A percentile compares a stretch with the other conserved stretches of the same genome.
phyloP scores from a whole-genome alignment of 2,888 invertebrate genomes.

The Boloria euphrosyne region DNA sequence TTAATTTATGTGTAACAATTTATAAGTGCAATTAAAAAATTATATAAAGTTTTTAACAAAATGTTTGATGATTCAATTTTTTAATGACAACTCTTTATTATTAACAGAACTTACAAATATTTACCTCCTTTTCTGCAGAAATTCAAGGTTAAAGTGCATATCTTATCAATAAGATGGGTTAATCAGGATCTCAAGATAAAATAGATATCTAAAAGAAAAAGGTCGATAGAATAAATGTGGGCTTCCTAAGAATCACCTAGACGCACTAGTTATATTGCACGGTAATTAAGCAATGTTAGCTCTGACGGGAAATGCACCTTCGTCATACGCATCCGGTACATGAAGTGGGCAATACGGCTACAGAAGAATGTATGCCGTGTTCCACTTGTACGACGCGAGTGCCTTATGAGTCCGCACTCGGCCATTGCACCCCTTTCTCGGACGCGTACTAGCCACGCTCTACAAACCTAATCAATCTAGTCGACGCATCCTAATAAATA shows the following conservation, averaged over 20 bases:
- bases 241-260: slow-evolving; percentile 7
- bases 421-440: slow-evolving; percentile 80
- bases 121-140: too few species aligned
- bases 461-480: slow-evolving; percentile 72
- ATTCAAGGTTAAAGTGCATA: too few species aligned
- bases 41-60: too few species aligned
- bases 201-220: too few species aligned
- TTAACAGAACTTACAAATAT: neutral
- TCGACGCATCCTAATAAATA: slow-evolving; percentile 58
- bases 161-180: too few species aligned
- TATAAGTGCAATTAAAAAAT: too few species aligned
- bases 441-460: slow-evolving; percentile 68
- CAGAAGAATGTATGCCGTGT: slow-evolving; percentile 72
- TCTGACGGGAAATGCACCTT: slow-evolving; percentile 62
- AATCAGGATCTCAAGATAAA: too few species aligned
- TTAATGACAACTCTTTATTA: neutral
- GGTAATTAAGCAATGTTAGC: slow-evolving; percentile 37
- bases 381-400: slow-evolving; percentile 58
- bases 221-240: neutral
- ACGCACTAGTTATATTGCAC: slow-evolving; percentile 17
- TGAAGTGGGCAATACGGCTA: slow-evolving; percentile 68
- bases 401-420: slow-evolving; percentile 61
- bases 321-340: slow-evolving; percentile 62
- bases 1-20: too few species aligned
- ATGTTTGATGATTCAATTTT: too few species aligned